These are phyloP conservation scores for Microcaecilia unicolor DNA, from an alignment of 2,797 vertebrate species.

Conservation along the genomic window DNA sequence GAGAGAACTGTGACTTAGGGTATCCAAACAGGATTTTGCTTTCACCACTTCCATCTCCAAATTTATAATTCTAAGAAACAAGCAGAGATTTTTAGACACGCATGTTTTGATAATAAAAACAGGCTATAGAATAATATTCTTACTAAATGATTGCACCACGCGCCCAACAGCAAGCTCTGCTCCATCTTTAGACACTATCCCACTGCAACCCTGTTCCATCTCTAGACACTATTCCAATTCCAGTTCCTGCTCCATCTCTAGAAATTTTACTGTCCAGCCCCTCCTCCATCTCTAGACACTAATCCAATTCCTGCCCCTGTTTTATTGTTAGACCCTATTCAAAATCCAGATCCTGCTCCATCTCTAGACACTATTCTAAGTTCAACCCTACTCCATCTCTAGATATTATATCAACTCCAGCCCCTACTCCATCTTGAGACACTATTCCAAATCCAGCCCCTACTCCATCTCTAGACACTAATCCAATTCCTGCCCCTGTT, in stretches of 20 bases:
- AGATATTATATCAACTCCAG: neutral
- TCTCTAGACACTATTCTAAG: too few species aligned
- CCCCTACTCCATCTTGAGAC: neutral
- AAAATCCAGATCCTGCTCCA: neutral
- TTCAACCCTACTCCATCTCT: too few species aligned
- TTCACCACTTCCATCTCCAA: slow-evolving; percentile 53
- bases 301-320: neutral
- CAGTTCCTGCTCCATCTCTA: neutral
- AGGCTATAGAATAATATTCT: too few species aligned
- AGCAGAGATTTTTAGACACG: too few species aligned
- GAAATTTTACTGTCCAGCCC: neutral
- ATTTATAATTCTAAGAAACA: slow-evolving; percentile 42
- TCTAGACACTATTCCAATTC: too few species aligned
- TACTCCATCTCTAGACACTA: too few species aligned
- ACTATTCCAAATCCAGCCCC: neutral
- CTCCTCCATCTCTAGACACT: neutral
- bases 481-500: too few species aligned
- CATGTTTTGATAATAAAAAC: too few species aligned
- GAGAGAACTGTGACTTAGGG: slow-evolving; percentile 1
- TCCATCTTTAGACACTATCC: too few species aligned
- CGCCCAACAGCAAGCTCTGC: neutral
- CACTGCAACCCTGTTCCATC: too few species aligned
- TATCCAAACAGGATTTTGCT: slow-evolving; percentile 37
- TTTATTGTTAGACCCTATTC: neutral
- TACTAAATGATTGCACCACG: too few species aligned